A percentile compares a stretch with the other conserved stretches of the same genome.
Evolutionary conservation across 2,888 invertebrate species (phyloP).

Genomic region (Lamellibrachia columna): DNA sequence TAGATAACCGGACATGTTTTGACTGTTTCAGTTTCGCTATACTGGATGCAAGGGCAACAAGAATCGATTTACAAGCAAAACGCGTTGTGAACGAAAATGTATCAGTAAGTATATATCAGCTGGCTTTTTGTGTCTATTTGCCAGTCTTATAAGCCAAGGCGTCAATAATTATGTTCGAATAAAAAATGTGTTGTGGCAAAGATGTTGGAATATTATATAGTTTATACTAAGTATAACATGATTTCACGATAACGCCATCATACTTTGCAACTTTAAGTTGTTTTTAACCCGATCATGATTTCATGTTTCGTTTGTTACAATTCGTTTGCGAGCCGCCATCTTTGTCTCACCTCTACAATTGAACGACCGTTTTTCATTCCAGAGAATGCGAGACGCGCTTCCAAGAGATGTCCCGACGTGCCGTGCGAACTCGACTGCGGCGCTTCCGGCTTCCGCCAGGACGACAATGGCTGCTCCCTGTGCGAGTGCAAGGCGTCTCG

Average conservation of each 20-base stretch:
- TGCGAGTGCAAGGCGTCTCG: slow-evolving; percentile 28
- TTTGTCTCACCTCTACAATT: background rate
- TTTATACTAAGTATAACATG: too few species aligned
- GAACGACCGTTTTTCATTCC: background rate
- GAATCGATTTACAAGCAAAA: slow-evolving; percentile 8
- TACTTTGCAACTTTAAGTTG: background rate
- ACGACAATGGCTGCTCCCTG: slow-evolving; percentile 26
- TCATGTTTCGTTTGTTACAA: background rate
- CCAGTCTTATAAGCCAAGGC: background rate
- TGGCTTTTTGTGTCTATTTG: background rate
- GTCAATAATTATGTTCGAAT: background rate
- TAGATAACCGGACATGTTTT: background rate
- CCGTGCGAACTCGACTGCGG: background rate
- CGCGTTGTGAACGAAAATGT: background rate
- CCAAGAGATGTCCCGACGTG: background rate
- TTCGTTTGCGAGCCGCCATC: background rate
- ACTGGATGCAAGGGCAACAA: background rate
- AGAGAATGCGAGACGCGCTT: background rate
- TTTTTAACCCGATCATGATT: background rate
- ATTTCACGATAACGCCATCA: too few species aligned
- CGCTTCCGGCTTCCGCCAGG: slow-evolving; percentile 25
- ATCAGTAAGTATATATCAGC: background rate
- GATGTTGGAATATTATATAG: too few species aligned
- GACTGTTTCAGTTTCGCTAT: background rate
- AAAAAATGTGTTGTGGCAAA: too few species aligned